Conservation (phyloP, 1,140 invertebrate genomes). For the Sipha flava region DNA sequence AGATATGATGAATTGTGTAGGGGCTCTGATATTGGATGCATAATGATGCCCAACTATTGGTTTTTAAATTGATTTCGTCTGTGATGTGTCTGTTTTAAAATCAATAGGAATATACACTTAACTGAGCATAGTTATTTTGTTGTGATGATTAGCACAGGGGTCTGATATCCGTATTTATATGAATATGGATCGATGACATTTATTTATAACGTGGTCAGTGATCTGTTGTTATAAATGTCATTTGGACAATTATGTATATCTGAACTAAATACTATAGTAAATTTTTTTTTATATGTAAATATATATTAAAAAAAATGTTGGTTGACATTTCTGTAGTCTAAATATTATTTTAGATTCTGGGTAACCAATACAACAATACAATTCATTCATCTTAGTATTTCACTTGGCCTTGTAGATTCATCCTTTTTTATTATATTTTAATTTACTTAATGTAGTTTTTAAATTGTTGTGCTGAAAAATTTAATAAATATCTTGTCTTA, state of each 20-base stretch:
- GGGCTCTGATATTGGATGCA: slow-evolving; percentile 11
- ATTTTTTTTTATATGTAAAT: too few relatives aligned
- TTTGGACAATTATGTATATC: neutral
- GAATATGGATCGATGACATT: neutral
- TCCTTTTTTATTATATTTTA: too few relatives aligned
- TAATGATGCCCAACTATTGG: slow-evolving; percentile 17
- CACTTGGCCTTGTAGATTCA: too few relatives aligned
- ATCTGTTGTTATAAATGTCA: neutral
- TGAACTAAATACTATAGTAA: neutral
- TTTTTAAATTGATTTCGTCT: neutral
- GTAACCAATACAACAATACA: too few relatives aligned
- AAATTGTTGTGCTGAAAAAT: too few relatives aligned
- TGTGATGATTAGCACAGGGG: slow-evolving; percentile 20
- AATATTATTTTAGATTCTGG: too few relatives aligned
- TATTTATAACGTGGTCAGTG: slow-evolving; percentile 5
- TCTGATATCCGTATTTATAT: slow-evolving; percentile 11
- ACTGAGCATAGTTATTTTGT: neutral
- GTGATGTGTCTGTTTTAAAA: neutral
- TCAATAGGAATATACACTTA: neutral
- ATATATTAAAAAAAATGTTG: too few relatives aligned
- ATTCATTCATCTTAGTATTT: too few relatives aligned
- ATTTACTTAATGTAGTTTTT: too few relatives aligned
- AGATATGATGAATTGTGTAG: slow-evolving; percentile 1
- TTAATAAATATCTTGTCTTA: too few relatives aligned
- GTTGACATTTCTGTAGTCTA: too few relatives aligned